These are phyloP conservation scores for Cryptomyrus ogoouensis DNA, from an alignment of 2,113 vertebrate genomes.

Conservation along the genomic window DNA sequence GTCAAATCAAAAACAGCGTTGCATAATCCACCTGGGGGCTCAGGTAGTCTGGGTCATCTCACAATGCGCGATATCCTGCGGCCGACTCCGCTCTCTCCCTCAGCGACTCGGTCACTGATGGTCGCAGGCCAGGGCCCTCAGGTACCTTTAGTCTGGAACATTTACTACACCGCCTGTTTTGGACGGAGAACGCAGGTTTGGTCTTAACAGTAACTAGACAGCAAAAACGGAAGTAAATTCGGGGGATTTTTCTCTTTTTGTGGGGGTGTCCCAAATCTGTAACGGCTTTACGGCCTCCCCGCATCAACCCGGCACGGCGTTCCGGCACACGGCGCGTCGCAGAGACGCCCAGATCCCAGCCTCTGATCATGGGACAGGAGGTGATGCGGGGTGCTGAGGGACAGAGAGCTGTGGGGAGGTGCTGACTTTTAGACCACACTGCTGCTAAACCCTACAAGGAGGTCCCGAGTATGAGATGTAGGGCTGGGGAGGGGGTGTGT, in stretches of 20 bases:
- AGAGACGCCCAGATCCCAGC: background rate
- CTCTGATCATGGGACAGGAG: conserved; percentile 4
- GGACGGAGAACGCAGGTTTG: background rate
- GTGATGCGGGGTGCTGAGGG: background rate
- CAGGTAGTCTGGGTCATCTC: background rate
- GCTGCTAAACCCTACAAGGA: conserved; percentile 61
- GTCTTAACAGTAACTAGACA: background rate
- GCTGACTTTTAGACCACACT: conserved; percentile 57
- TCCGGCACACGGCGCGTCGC: conserved; percentile 41
- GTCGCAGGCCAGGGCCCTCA: background rate
- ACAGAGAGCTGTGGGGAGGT: conserved; percentile 40
- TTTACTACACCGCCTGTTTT: background rate
- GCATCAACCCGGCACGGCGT: conserved; percentile 34
- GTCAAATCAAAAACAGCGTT: background rate
- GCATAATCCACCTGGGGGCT: background rate
- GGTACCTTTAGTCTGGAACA: background rate
- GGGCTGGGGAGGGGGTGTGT: conserved; percentile 12
- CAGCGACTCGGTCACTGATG: background rate
- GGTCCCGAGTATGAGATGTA: conserved; percentile 43
- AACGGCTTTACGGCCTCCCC: background rate
- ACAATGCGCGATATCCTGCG: background rate
- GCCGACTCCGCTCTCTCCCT: background rate
- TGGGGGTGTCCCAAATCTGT: background rate
- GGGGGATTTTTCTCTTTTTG: background rate
- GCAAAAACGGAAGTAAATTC: background rate